A percentile compares a stretch with the other conserved stretches of the same genome.
phyloP scores from a whole-genome alignment of 23 tunicate genomes.

The Trididemnum clinides region DNA sequence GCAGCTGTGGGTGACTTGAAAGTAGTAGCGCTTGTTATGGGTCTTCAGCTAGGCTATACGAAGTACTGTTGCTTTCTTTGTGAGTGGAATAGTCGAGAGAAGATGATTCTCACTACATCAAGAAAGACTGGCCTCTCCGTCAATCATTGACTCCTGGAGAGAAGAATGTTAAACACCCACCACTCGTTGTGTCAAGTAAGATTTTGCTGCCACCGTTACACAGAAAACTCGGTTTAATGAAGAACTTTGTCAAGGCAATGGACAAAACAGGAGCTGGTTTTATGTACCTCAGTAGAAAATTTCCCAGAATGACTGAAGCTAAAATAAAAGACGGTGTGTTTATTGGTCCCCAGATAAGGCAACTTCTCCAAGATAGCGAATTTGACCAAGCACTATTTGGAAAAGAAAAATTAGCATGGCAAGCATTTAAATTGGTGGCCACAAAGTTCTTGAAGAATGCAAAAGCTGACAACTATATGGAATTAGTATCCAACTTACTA shows the following conservation, averaged over 20 bases:
- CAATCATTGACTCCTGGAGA: neutral
- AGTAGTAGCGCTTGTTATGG: slow-evolving; percentile 30
- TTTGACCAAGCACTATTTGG: neutral
- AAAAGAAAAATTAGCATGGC: slow-evolving; percentile 1
- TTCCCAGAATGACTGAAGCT: slow-evolving; percentile 22
- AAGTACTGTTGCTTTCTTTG: slow-evolving; percentile 38
- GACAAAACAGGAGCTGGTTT: slow-evolving; percentile 34
- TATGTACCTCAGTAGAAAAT: neutral
- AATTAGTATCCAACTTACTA: slow-evolving; percentile 5
- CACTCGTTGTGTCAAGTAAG: neutral
- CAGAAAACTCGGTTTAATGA: slow-evolving; percentile 27
- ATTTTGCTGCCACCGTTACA: slow-evolving; percentile 22
- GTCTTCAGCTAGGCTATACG: slow-evolving; percentile 37
- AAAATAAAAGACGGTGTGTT: slow-evolving; percentile 23
- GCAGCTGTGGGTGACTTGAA: slow-evolving; percentile 30
- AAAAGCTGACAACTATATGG: too few relatives aligned
- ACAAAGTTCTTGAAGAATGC: neutral
- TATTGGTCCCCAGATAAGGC: slow-evolving; percentile 37
- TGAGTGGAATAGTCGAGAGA: slow-evolving; percentile 12
- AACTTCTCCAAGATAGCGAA: slow-evolving; percentile 20
- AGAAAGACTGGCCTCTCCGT: slow-evolving; percentile 6
- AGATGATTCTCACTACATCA: neutral
- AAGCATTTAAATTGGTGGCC: slow-evolving; percentile 33
- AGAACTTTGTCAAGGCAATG: slow-evolving; percentile 34
- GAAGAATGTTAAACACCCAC: slow-evolving; percentile 26